These are phyloP conservation scores for Atta texana DNA, from an alignment of 1,140 invertebrate species.

Conservation along the genomic window DNA sequence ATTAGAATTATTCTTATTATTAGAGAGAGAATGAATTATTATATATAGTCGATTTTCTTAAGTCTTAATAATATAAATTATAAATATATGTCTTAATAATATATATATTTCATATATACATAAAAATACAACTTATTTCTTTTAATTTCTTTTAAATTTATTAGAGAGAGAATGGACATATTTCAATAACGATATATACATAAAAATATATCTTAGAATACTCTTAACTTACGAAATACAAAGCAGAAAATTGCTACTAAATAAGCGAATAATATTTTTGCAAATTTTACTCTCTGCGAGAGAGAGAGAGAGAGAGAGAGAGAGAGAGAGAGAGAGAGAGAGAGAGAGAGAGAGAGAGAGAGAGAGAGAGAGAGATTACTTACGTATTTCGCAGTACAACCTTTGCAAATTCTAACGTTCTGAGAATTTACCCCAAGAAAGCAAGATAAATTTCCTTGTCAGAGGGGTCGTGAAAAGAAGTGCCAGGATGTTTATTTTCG, in stretches of 20 bases:
- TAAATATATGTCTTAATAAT: no score
- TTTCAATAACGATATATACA: not conserved
- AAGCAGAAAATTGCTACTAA: not conserved
- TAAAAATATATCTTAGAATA: not conserved
- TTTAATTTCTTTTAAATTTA: no score
- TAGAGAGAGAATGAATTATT: no score
- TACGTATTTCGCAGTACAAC: not conserved
- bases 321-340: no score
- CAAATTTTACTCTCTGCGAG: not conserved
- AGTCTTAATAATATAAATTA: no score
- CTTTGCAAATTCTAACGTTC: slow-evolving; percentile 43
- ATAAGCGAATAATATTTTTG: not conserved
- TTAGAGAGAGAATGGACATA: not conserved
- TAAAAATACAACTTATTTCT: no score
- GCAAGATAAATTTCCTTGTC: slow-evolving; percentile 21
- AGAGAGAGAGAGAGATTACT: slow-evolving; percentile 19
- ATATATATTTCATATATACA: no score
- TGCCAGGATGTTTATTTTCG: slow-evolving; percentile 68
- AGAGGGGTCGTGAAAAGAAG: slow-evolving; percentile 60
- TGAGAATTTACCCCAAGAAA: slow-evolving; percentile 1
- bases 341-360: no score
- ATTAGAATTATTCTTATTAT: not conserved
- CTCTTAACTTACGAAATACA: not conserved
- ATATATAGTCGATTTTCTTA: no score
- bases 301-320: no score